Base-by-base conservation (phyloP, 1,140 invertebrate species). In the Drosophila obscura region DNA sequence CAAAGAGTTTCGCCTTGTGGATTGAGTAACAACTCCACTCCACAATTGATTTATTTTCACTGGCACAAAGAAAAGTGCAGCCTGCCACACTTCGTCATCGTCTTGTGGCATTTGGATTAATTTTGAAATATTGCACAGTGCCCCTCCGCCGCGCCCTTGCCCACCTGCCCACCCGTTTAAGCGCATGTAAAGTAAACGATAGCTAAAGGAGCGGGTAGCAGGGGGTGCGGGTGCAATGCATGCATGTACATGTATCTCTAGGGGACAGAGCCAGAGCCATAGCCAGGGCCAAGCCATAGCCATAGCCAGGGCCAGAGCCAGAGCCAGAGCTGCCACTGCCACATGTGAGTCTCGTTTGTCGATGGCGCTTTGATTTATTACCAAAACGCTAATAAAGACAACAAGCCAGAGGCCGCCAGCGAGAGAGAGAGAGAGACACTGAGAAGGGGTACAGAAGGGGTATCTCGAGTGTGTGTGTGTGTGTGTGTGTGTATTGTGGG, bases 41-140 rank as follows among this genome's bases (percentile, higher is more conserved):
- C 67, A 71, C 71, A 87, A 87, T 87, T 87, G 82, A 87, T 87
- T 87, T 87, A 87, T 87, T 73, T 82, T 82, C 77, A 87, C 80
- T 87, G 78, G 57, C 69, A 76, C 75, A 82, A 87, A 87, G 76
- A 73, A 83, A 80, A 88, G 76, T 83, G 65, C 35, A 5, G 35
- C 11, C 35, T 68, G 80, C 84, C 68, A 83, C 83, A 88, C 84
- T 89, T 88, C 83, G 83, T 89, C 83, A 83, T 88, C 80, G 83
- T 60, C 35, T 39, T 5, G 35, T 88, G 83, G 80, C 83, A 88
- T 84, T 77, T 88, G 83, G 83, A 89, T 88, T 88, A 88, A 88
- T 88, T 89, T 88, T 88, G 83, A 88, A 88, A 88, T 89, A 88
- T 88, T 89, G 76, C 83, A 59, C 73, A 52, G 28, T 39, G 35